phyloP scores from a whole-genome alignment of 1,140 invertebrate genomes.

The Meteorus sp. region DNA sequence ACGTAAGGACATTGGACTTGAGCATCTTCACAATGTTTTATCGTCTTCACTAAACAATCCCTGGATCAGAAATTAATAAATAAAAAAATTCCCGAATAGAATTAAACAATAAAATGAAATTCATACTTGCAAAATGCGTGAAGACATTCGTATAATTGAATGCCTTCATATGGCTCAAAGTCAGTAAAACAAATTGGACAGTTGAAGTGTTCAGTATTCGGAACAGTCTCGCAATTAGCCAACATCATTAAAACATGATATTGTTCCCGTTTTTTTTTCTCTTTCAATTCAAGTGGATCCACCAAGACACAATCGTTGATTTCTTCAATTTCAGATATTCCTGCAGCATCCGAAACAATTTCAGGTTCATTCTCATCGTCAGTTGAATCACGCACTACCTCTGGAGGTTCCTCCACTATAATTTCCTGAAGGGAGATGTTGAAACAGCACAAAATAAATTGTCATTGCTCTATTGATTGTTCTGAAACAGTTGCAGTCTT shows the following conservation, averaged over 20 bases:
- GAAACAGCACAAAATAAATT: no score
- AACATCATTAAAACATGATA: constrained; percentile 70
- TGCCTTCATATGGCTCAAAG: constrained; percentile 69
- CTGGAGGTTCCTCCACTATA: no score
- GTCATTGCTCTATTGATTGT: constrained; percentile 14
- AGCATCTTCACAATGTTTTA: constrained; percentile 78
- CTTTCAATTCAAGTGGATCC: constrained; percentile 20
- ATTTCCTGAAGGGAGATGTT: no score
- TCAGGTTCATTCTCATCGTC: no score
- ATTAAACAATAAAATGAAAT: no score
- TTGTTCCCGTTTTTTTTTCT: constrained; percentile 51
- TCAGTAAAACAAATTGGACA: constrained; percentile 83
- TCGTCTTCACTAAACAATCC: constrained; percentile 72
- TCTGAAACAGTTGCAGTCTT: constrained; percentile 1
- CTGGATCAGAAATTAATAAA: no score
- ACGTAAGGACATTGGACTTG: constrained; percentile 80
- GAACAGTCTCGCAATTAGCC: constrained; percentile 74
- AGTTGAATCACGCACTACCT: no score
- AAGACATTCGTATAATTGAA: constrained; percentile 84
- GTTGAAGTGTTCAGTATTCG: constrained; percentile 74
- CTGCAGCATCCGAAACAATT: no score
- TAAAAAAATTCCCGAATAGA: no score
- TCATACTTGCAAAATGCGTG: constrained; percentile 89
- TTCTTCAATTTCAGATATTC: no score
- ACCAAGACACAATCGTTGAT: no score